A percentile compares a stretch with the other conserved stretches of the same genome.
phyloP scores from a whole-genome alignment of 2,888 invertebrate species.

The Epinotia brunnichana region DNA sequence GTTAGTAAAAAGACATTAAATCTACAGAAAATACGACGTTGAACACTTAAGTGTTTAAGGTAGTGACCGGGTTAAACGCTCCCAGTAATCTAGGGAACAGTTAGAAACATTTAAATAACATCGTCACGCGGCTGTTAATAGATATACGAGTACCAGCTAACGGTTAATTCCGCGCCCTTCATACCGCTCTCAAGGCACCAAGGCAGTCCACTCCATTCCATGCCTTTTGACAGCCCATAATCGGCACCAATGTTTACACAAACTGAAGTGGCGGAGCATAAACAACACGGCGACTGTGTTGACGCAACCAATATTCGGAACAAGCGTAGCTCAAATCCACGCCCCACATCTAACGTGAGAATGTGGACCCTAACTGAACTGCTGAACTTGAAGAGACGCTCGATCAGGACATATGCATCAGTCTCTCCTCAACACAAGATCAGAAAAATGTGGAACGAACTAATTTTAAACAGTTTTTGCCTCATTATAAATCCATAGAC shows the following conservation, averaged over 20 bases:
- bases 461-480: conserved; percentile 2
- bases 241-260: conserved; percentile 61
- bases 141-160: conserved; percentile 67
- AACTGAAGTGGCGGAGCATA: conserved; percentile 54
- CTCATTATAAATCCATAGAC: conserved; percentile 46
- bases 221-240: conserved; percentile 60
- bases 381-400: too few relatives aligned
- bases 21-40: conserved; percentile 2
- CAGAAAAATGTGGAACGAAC: neutral
- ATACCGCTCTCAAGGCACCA: conserved; percentile 57
- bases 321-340: conserved; percentile 9
- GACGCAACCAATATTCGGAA: conserved; percentile 17
- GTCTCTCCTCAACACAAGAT: neutral
- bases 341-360: conserved; percentile 12
- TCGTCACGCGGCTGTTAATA: conserved; percentile 71
- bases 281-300: conserved; percentile 38
- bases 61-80: conserved; percentile 68
- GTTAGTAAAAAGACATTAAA: conserved; percentile 1
- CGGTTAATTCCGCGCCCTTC: conserved; percentile 76
- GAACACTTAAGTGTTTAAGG: conserved; percentile 53
- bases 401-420: neutral
- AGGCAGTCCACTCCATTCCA: conserved; percentile 49
- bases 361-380: neutral
- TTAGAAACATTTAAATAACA: conserved; percentile 77
- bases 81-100: conserved; percentile 64